Evolutionary conservation across 2,888 invertebrate species (phyloP), one percentile per base, ranked within the genome.

Genomic region (Caenorhabditis sinica): DNA sequence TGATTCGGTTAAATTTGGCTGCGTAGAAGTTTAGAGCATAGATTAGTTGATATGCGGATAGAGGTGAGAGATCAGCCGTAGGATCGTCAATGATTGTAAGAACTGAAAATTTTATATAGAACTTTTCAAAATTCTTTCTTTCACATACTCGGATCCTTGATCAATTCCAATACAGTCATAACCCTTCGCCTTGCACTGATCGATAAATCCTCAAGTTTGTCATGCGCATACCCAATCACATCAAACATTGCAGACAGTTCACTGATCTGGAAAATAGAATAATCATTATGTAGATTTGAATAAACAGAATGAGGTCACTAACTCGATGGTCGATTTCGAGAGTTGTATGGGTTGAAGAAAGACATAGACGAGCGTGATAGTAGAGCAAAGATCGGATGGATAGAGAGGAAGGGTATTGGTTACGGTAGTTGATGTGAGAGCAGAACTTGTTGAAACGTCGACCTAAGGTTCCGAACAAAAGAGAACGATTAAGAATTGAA

Each of bases 171-270:
- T 0, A 97, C 97, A 88, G 98, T 96, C 90, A 96, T 95, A 36
- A 98, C 94, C 90, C 98, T 94, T 88, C 97, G 94, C 90, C 96
- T 96, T 93, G 98, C 97, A 90, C 97, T 96, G 86, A 96, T 95
- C 20, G 96, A 96, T 56, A 98, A 94, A 89, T 95, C 95, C 89
- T 96, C 95, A 1, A 96, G 95, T 80, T 96, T 95, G 91, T 96
- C 90, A 63, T 92, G 90, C 0, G 96, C 95, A 23, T 97, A 96
- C 94, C 97, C 97, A 0, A 96, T 96, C 9, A 98, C 93, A 0
- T 98, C 98, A 87, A 98, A 94, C 93, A 98, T 97, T 0, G 96
- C 96, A 94, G 98, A 95, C 0, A 97, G 96, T 94, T 96, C 96
- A 81, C 93, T 92, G 20, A 93, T 93, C 94, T 94, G 75, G 33